A percentile compares a stretch with the other conserved stretches of the same genome.
Conservation (phyloP, 2,113 vertebrate species). For the Melierax canorus region DNA sequence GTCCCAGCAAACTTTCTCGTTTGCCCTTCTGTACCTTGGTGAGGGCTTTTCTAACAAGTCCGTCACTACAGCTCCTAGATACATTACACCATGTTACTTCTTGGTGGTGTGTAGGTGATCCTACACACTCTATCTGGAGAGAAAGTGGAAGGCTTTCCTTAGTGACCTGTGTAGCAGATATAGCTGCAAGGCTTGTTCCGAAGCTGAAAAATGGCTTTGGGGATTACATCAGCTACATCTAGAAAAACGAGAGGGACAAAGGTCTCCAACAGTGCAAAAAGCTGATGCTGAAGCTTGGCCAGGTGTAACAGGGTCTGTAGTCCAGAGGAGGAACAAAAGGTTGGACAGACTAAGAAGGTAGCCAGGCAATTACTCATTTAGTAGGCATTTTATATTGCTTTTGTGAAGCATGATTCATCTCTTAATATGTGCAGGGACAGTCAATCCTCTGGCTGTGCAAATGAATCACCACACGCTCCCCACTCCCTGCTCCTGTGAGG, state of each 20-base stretch:
- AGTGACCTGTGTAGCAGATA: neutral
- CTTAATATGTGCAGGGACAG: neutral
- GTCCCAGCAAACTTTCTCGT: neutral
- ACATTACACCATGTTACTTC: neutral
- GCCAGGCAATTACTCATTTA: neutral
- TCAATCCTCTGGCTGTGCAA: neutral
- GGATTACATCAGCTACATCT: neutral
- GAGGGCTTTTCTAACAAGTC: neutral
- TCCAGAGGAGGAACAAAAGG: neutral
- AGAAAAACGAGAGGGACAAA: slow-evolving; percentile 23
- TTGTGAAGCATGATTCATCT: slow-evolving; percentile 23
- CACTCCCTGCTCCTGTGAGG: neutral
- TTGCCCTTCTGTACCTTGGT: neutral
- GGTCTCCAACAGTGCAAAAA: neutral
- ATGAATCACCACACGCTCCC: neutral
- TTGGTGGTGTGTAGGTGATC: neutral
- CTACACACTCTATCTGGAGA: neutral
- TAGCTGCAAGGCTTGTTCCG: neutral
- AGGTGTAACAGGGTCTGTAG: neutral
- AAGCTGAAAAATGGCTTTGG: neutral
- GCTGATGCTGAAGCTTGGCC: neutral
- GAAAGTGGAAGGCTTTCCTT: neutral
- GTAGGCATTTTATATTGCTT: neutral
- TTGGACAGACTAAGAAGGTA: neutral
- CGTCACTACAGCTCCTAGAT: neutral